Conservation (phyloP, 1,140 invertebrate genomes). For the Drosophila repletoides region DNA sequence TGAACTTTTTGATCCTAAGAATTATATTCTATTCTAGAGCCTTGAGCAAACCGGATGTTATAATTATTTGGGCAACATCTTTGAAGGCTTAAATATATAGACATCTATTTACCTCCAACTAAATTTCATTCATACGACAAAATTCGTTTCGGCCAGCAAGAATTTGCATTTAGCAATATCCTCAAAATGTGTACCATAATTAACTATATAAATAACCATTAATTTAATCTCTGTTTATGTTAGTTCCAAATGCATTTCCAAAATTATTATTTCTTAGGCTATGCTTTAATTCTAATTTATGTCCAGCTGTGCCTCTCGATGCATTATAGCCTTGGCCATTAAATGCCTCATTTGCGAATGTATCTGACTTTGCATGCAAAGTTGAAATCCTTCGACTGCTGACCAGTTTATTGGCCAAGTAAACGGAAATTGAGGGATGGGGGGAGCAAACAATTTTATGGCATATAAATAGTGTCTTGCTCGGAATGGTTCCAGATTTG, state of each 20-base stretch:
- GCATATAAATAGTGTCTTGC: slow-evolving; percentile 48
- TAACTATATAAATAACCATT: slow-evolving; percentile 21
- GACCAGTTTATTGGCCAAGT: not conserved
- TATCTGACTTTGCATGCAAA: slow-evolving; percentile 30
- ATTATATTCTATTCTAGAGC: too few species aligned
- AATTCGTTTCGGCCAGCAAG: not conserved
- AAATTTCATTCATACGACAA: too few species aligned
- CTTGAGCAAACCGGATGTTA: too few species aligned
- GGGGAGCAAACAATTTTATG: slow-evolving; percentile 32
- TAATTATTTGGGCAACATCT: too few species aligned
- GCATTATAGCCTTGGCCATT: slow-evolving; percentile 10
- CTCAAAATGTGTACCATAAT: slow-evolving; percentile 10
- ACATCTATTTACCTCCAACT: not conserved
- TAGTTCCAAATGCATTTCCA: slow-evolving; percentile 19
- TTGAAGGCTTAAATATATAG: too few species aligned
- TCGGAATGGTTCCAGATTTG: slow-evolving; percentile 32
- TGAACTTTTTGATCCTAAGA: too few species aligned
- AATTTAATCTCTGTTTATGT: not conserved
- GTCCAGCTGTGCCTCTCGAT: slow-evolving; percentile 31
- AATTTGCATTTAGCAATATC: not conserved
- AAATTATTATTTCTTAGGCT: slow-evolving; percentile 52
- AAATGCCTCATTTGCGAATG: slow-evolving; percentile 31
- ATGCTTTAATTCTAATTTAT: slow-evolving; percentile 55
- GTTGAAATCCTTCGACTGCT: slow-evolving; percentile 32
- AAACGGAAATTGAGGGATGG: not conserved